Evolutionary conservation across 2,113 vertebrate genomes (phyloP).

Genomic region (Petroica traversi): DNA sequence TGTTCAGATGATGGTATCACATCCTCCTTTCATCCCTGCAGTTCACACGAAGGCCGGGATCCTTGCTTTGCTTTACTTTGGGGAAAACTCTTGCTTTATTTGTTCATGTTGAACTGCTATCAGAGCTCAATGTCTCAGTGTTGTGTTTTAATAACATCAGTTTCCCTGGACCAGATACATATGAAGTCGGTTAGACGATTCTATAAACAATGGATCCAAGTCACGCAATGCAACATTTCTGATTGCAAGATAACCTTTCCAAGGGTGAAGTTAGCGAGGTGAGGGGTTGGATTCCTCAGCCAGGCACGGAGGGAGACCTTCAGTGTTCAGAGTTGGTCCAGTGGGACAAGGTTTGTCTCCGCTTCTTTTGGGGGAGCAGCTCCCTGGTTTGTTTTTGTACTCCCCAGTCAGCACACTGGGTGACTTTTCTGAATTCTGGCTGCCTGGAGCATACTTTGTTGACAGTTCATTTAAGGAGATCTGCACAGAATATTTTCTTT

Average conservation of each 20-base stretch:
- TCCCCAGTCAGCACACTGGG: neutral
- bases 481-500: constrained; percentile 38
- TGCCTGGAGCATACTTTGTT: neutral
- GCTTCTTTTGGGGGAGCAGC: neutral
- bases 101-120: constrained; percentile 77
- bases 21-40: constrained; percentile 72
- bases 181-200: constrained; percentile 72
- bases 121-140: constrained; percentile 72
- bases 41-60: constrained; percentile 73
- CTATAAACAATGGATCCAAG: constrained; percentile 76
- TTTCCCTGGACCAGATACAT: constrained; percentile 78
- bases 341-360: neutral
- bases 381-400: constrained; percentile 39
- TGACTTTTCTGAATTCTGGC: constrained; percentile 33
- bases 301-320: neutral
- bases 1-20: constrained; percentile 76
- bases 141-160: constrained; percentile 77
- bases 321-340: neutral
- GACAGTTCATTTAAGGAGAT: constrained; percentile 67
- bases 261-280: constrained; percentile 41
- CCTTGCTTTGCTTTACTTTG: constrained; percentile 70
- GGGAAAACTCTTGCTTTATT: constrained; percentile 77
- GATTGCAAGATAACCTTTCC: constrained; percentile 72
- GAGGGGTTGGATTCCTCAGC: constrained; percentile 57
- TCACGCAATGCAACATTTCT: constrained; percentile 74